Conservation (phyloP, 1,140 invertebrate species). For the Drosophila sulfurigaster region DNA sequence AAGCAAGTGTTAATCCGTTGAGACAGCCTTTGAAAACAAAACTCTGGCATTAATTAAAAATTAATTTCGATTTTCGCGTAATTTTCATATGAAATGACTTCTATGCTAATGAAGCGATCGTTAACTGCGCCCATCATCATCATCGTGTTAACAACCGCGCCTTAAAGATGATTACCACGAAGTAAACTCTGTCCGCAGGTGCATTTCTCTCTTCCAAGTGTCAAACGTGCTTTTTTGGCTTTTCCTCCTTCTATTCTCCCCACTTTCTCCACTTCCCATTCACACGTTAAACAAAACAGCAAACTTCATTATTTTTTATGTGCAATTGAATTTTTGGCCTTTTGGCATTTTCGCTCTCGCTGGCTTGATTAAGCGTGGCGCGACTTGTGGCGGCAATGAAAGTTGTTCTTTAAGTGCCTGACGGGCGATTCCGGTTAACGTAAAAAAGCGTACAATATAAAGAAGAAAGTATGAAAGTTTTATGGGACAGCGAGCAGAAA, state of each 20-base stretch:
- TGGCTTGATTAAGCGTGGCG: conserved; percentile 16
- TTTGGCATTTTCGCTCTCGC: conserved; percentile 12
- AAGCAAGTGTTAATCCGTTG: conserved; percentile 17
- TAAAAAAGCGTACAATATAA: neutral
- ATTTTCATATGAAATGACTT: conserved; percentile 55
- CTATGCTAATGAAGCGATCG: conserved; percentile 47
- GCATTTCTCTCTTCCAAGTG: conserved; percentile 22
- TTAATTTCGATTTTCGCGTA: conserved; percentile 58
- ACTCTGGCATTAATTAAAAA: conserved; percentile 55
- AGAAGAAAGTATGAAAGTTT: conserved; percentile 2
- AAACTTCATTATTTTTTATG: conserved; percentile 62
- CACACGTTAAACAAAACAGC: conserved; percentile 1
- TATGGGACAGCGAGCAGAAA: neutral
- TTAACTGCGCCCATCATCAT: conserved; percentile 8
- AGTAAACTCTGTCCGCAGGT: conserved; percentile 34
- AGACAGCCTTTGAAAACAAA: conserved; percentile 18
- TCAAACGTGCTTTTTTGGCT: conserved; percentile 26
- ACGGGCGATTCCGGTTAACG: neutral
- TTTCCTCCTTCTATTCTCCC: neutral
- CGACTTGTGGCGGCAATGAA: conserved; percentile 1
- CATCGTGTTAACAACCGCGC: neutral
- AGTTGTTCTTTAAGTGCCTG: neutral
- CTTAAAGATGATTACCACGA: neutral
- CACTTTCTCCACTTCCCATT: neutral
- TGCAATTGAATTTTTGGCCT: conserved; percentile 60